These are phyloP conservation scores for Petroica traversi DNA, from an alignment of 2,113 vertebrate species.

Conservation along the genomic window DNA sequence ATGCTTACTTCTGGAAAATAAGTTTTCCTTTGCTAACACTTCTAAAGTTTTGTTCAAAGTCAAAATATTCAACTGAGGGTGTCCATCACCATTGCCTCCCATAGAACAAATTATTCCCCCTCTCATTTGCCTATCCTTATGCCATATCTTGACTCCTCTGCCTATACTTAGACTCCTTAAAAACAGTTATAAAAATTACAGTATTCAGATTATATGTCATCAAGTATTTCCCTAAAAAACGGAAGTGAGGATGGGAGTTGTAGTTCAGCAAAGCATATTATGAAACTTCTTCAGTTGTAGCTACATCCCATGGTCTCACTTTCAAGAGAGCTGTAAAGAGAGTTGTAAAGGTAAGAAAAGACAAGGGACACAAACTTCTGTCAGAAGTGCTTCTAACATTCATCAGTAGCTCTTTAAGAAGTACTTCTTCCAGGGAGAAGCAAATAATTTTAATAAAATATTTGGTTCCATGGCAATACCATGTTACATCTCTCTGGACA, in stretches of 20 bases:
- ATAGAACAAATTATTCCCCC: background rate
- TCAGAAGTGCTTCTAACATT: background rate
- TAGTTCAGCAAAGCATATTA: background rate
- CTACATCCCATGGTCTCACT: background rate
- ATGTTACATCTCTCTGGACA: rapidly evolving
- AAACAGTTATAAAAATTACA: background rate
- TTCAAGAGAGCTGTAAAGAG: background rate
- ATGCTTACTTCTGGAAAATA: background rate
- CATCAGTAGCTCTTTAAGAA: background rate
- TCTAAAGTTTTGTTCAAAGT: background rate
- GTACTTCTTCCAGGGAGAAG: background rate
- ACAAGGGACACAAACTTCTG: background rate
- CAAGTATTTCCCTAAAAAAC: background rate
- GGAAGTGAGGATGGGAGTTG: background rate
- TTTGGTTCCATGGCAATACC: background rate
- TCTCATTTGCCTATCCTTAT: background rate
- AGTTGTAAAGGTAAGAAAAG: background rate
- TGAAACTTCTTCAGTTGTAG: background rate
- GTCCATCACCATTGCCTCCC: background rate
- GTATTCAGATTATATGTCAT: background rate
- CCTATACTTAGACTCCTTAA: background rate
- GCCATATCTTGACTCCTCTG: background rate
- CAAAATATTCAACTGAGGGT: background rate
- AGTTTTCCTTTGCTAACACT: background rate
- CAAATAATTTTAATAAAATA: background rate